Conservation (phyloP, 2,113 vertebrate species). For the Bubo blakistoni region DNA sequence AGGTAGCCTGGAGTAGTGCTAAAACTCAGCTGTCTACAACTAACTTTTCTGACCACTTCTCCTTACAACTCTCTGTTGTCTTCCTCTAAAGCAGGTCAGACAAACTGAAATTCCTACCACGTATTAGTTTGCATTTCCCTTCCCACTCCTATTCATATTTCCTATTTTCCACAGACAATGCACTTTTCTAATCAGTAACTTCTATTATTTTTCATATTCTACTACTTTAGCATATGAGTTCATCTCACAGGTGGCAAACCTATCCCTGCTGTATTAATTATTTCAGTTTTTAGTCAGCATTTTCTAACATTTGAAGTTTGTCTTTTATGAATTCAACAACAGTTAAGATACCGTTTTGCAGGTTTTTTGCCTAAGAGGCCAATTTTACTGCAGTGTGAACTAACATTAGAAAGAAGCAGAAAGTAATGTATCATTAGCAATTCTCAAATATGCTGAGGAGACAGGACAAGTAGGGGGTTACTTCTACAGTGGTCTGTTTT, state of each 20-base stretch:
- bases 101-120: background rate
- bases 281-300: background rate
- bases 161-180: background rate
- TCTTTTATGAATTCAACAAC: background rate
- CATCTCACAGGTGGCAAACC: background rate
- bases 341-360: background rate
- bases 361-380: background rate
- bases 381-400: background rate
- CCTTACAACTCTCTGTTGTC: accelerated
- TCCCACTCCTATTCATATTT: background rate
- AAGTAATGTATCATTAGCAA: background rate
- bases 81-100: background rate
- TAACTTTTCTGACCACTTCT: background rate
- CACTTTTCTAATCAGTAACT: background rate
- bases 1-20: background rate
- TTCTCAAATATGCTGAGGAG: background rate
- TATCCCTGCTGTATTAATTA: background rate
- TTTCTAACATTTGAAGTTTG: background rate
- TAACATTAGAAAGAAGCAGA: background rate
- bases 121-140: background rate
- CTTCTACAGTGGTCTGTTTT: background rate
- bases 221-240: background rate
- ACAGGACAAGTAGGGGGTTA: background rate
- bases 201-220: background rate
- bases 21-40: background rate